These are phyloP conservation scores for Protobothrops mucrosquamatus DNA, from an alignment of 2,113 vertebrate genomes.

Conservation along the genomic window DNA sequence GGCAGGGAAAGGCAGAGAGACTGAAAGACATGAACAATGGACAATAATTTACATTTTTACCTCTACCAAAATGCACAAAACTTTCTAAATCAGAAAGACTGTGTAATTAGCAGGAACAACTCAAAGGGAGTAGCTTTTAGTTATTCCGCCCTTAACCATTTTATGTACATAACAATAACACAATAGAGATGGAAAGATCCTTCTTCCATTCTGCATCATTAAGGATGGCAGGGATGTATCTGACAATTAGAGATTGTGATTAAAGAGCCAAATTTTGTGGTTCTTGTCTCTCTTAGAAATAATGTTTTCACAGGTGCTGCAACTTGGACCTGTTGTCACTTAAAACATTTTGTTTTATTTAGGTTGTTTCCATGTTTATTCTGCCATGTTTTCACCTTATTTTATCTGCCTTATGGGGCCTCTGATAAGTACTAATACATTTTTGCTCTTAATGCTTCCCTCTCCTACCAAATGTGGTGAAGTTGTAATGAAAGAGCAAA, in stretches of 20 bases:
- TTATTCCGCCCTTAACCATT: neutral
- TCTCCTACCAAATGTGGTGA: neutral
- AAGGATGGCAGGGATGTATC: neutral
- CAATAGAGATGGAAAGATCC: neutral
- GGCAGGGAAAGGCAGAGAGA: neutral
- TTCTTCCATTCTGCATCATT: neutral
- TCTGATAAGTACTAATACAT: neutral
- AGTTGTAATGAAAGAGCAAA: too few species aligned
- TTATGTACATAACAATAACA: neutral
- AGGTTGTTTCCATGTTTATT: neutral
- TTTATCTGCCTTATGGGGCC: neutral
- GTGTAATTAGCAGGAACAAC: neutral
- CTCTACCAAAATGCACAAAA: neutral
- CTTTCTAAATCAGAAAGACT: neutral
- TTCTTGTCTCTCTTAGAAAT: neutral
- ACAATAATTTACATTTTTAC: neutral
- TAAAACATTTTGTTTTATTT: neutral
- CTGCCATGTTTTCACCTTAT: neutral
- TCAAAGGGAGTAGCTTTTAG: neutral
- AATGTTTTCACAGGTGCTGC: neutral
- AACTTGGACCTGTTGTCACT: neutral
- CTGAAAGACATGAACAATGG: neutral
- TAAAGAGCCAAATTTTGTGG: neutral
- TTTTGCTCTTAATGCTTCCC: neutral
- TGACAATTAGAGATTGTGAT: neutral